Conservation (phyloP, 2,113 vertebrate species). For the Dryoscopus gambensis region DNA sequence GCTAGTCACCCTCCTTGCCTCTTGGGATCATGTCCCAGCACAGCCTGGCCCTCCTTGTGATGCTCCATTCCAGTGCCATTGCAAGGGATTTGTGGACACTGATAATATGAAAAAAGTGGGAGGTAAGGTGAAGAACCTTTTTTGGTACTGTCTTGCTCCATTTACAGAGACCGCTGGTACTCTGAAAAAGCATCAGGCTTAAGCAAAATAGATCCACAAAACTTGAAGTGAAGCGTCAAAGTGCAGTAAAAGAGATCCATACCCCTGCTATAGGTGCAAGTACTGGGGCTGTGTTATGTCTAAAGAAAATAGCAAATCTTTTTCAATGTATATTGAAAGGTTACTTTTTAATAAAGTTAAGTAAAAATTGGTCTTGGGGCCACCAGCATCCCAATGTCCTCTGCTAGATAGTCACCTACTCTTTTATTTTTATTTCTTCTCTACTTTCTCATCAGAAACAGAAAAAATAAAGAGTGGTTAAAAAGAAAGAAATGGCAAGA, state of each 20-base stretch:
- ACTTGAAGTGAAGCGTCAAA: neutral
- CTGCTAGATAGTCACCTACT: neutral
- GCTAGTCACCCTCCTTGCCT: neutral
- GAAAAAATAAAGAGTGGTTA: neutral
- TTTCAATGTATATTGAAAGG: neutral
- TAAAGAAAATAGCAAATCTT: neutral
- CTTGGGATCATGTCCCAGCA: neutral
- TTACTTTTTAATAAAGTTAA: neutral
- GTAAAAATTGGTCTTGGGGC: neutral
- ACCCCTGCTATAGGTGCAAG: rapidly evolving
- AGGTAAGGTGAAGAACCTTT: neutral
- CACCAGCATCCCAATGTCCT: neutral
- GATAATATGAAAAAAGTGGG: neutral
- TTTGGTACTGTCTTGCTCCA: neutral
- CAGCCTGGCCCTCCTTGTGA: neutral
- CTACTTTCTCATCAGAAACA: neutral
- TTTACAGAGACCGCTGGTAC: neutral
- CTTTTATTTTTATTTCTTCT: neutral
- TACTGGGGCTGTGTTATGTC: neutral
- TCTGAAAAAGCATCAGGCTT: neutral
- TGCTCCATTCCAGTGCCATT: neutral
- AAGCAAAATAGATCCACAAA: neutral
- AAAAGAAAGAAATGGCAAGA: neutral
- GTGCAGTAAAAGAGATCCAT: neutral
- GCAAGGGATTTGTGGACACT: neutral